Evolutionary conservation across 1,140 invertebrate genomes (phyloP).

Genomic region (Ceratoteleas bidentatus): DNA sequence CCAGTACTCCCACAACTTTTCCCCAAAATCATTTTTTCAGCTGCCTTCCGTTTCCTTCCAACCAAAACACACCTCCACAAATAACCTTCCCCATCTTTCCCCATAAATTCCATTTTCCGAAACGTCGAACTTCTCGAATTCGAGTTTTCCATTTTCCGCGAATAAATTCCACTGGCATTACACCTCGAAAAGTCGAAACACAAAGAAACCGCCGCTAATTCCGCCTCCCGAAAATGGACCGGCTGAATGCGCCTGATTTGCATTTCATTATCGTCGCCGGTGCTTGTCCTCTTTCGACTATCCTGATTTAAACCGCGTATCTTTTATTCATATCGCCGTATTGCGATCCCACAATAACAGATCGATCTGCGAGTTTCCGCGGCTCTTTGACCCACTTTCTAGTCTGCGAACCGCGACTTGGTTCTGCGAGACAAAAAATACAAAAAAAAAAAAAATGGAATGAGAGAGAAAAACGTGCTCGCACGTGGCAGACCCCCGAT

Average conservation of each 20-base stretch:
- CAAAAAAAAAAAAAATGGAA: no score
- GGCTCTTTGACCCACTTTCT: slow-evolving; percentile 49
- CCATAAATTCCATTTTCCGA: no score
- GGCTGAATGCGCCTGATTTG: slow-evolving; percentile 29
- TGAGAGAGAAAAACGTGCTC: no score
- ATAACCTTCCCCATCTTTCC: no score
- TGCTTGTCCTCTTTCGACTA: slow-evolving; percentile 18
- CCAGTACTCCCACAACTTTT: no score
- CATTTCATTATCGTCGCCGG: slow-evolving; percentile 38
- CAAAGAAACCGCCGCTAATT: slow-evolving; percentile 17
- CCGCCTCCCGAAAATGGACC: slow-evolving; percentile 13
- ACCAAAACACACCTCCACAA: no score
- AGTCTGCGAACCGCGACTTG: no score
- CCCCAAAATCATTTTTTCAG: no score
- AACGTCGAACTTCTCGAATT: no score
- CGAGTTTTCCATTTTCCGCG: not conserved
- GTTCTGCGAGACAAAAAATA: no score
- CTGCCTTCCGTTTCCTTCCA: no score
- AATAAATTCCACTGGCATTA: slow-evolving; percentile 4
- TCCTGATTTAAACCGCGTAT: slow-evolving; percentile 44
- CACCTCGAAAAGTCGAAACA: slow-evolving; percentile 16
- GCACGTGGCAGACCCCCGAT: slow-evolving; percentile 22
- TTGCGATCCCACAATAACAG: slow-evolving; percentile 51
- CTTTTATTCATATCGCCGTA: slow-evolving; percentile 54
- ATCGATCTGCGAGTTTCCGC: slow-evolving; percentile 60